These are phyloP conservation scores for Chionoecetes opilio DNA, from an alignment of 1,140 invertebrate species.

Conservation along the genomic window DNA sequence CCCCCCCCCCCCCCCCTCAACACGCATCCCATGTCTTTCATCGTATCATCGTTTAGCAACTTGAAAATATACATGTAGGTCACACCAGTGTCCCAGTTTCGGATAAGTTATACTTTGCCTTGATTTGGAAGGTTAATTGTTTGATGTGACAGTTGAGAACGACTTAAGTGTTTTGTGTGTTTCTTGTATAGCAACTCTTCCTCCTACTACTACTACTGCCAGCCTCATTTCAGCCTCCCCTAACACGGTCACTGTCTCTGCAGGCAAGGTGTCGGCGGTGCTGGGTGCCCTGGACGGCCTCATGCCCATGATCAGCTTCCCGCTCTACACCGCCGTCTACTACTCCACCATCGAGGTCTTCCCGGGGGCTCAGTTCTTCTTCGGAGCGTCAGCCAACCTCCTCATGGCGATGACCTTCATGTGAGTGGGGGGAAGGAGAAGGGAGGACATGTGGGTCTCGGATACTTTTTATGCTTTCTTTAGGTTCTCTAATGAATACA, in stretches of 20 bases:
- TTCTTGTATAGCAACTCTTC: too few species aligned
- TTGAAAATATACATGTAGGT: too few species aligned
- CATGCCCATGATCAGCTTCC: conserved; percentile 80
- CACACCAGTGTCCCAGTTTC: too few species aligned
- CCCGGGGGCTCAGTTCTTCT: conserved; percentile 80
- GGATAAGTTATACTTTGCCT: too few species aligned
- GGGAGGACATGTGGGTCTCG: too few species aligned
- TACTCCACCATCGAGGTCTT: conserved; percentile 76
- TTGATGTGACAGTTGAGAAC: too few species aligned
- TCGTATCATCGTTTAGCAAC: too few species aligned
- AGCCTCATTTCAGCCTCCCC: neutral
- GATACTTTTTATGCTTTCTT: neutral
- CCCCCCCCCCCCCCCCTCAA: too few species aligned
- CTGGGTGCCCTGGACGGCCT: conserved; percentile 79
- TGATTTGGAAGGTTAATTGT: too few species aligned
- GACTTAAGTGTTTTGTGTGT: too few species aligned
- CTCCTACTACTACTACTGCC: neutral
- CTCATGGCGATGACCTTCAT: conserved; percentile 76
- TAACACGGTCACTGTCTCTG: neutral
- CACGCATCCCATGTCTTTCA: too few species aligned
- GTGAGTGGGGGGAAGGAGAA: conserved; percentile 68
- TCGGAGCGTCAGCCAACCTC: conserved; percentile 72
- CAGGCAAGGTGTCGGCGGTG: conserved; percentile 78
- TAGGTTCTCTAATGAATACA: neutral
- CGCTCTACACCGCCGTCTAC: conserved; percentile 80